phyloP scores from a whole-genome alignment of 2,888 invertebrate genomes.

The Polietes domitor region DNA sequence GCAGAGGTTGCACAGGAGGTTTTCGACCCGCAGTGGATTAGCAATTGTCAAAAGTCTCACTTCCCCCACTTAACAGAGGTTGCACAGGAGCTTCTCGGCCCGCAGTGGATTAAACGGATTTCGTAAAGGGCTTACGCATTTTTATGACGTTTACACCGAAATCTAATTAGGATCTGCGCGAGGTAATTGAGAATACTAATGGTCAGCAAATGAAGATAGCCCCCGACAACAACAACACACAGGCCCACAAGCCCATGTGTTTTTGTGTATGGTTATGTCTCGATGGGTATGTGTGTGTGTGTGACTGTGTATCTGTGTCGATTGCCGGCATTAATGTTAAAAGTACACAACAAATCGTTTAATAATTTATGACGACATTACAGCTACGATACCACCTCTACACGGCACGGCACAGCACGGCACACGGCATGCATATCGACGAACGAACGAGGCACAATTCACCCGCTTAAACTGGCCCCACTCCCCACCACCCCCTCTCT shows the following conservation, averaged over 20 bases:
- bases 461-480: too few species aligned
- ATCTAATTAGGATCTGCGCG: not conserved
- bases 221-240: not conserved
- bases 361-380: constrained; percentile 59
- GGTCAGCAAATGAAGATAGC: not conserved
- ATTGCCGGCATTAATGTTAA: constrained; percentile 56
- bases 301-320: not conserved
- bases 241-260: not conserved
- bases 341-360: constrained; percentile 50
- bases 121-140: not conserved
- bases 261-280: not conserved
- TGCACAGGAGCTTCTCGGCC: too few species aligned
- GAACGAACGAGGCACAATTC: not conserved
- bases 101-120: not conserved
- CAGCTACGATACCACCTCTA: not conserved
- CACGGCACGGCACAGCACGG: too few species aligned
- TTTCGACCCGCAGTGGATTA: too few species aligned
- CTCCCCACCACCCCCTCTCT: not conserved
- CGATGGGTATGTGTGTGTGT: not conserved
- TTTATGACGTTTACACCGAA: not conserved
- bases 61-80: too few species aligned
- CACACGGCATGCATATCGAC: not conserved
- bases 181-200: constrained; percentile 30
- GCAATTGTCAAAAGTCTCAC: too few species aligned
- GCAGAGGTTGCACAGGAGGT: too few species aligned